Evolutionary conservation across 1,140 invertebrate species (phyloP).

Genomic region (Prorops nasuta): DNA sequence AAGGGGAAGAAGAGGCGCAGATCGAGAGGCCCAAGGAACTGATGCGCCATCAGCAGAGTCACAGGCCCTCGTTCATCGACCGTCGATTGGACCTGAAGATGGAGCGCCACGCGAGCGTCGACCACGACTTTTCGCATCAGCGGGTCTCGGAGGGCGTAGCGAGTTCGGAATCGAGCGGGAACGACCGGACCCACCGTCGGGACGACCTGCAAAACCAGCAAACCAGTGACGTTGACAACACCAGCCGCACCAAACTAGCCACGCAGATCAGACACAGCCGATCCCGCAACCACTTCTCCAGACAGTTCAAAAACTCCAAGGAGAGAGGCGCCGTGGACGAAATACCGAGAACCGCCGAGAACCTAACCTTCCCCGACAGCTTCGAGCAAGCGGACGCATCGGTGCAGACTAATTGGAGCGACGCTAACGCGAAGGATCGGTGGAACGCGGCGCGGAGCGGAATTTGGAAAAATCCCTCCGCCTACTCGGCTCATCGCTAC

Average conservation of each 20-base stretch:
- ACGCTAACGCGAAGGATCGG: not conserved
- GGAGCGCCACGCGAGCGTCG: not conserved
- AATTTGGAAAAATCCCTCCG: not conserved
- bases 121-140: not conserved
- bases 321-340: slow-evolving; percentile 5
- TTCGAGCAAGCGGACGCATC: not conserved
- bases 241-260: not conserved
- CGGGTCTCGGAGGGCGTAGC: not conserved
- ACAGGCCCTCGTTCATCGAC: slow-evolving; percentile 44
- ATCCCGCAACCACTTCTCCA: slow-evolving; percentile 38
- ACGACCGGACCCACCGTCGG: not conserved
- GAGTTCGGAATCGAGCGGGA: not conserved
- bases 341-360: slow-evolving; percentile 1
- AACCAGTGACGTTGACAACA: not conserved
- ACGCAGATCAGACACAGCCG: slow-evolving; percentile 45
- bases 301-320: slow-evolving; percentile 25
- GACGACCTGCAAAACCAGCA: not conserved
- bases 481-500: not conserved
- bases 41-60: slow-evolving; percentile 43
- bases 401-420: not conserved
- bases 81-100: slow-evolving; percentile 25
- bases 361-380: not conserved
- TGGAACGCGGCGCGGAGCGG: slow-evolving; percentile 4
- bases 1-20: slow-evolving; percentile 10
- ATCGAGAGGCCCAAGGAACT: slow-evolving; percentile 35